These are phyloP conservation scores for Nomada ferruginata DNA, from an alignment of 2,888 invertebrate species.

Conservation along the genomic window DNA sequence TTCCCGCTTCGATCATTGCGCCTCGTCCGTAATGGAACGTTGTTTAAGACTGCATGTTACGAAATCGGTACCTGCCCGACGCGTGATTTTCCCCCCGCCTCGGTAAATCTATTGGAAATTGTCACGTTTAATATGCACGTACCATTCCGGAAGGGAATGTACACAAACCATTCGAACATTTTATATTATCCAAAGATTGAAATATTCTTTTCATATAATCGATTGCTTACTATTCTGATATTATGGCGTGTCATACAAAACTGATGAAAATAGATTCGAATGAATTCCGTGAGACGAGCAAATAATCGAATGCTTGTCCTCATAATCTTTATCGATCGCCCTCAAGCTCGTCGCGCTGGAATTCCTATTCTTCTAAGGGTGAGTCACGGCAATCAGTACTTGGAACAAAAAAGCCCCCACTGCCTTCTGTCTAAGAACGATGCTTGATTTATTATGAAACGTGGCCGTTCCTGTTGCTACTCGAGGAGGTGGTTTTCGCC, in stretches of 20 bases:
- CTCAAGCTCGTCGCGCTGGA: not conserved
- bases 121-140: too few species aligned
- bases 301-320: too few species aligned
- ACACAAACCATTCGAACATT: too few species aligned
- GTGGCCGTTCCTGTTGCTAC: not conserved
- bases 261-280: too few species aligned
- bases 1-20: conserved; percentile 65
- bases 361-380: not conserved
- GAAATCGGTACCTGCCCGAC: not conserved
- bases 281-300: too few species aligned
- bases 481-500: not conserved
- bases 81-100: conserved; percentile 6
- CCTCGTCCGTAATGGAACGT: conserved; percentile 49
- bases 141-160: too few species aligned
- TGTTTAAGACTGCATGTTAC: conserved; percentile 18
- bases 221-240: too few species aligned
- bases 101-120: not conserved
- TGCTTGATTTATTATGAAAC: conserved; percentile 51
- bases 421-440: not conserved
- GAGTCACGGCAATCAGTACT: not conserved
- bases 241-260: too few species aligned
- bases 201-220: too few species aligned
- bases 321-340: too few species aligned
- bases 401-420: conserved; percentile 1
- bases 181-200: too few species aligned